Evolutionary conservation across 2,113 vertebrate species (phyloP).

Genomic region (Paedocypris sp.): DNA sequence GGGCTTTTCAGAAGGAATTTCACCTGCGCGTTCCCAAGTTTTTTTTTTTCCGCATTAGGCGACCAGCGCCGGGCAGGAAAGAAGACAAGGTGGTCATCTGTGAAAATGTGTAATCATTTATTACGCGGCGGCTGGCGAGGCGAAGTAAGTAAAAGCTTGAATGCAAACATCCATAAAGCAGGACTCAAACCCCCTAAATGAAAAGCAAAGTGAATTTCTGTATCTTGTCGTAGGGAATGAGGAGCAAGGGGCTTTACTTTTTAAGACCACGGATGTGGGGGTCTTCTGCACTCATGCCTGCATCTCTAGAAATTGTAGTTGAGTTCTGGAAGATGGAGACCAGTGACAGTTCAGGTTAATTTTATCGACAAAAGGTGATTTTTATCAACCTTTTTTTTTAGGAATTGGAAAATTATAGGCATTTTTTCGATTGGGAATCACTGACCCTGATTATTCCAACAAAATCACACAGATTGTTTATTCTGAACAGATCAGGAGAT

Average conservation of each 20-base stretch:
- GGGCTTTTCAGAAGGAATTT: conserved; percentile 77
- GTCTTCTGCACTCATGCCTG: conserved; percentile 75
- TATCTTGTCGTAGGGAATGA: conserved; percentile 80
- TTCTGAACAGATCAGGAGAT: too few relatives aligned
- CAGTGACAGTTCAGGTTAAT: too few relatives aligned
- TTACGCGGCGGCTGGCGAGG: conserved; percentile 61
- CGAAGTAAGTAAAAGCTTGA: conserved; percentile 77
- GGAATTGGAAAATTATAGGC: too few relatives aligned
- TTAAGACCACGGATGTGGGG: background rate
- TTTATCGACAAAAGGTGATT: too few relatives aligned
- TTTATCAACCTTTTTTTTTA: too few relatives aligned
- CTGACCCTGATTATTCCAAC: conserved; percentile 38
- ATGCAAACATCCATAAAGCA: conserved; percentile 75
- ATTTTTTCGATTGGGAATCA: background rate
- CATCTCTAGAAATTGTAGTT: too few relatives aligned
- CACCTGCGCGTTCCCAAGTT: conserved; percentile 57
- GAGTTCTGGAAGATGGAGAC: conserved; percentile 69
- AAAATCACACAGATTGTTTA: conserved; percentile 38
- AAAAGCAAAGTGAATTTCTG: conserved; percentile 84
- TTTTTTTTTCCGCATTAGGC: conserved; percentile 37
- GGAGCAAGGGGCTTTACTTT: conserved; percentile 74
- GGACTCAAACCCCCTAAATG: conserved; percentile 73
- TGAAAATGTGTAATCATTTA: conserved; percentile 94
- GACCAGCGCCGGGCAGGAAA: conserved; percentile 48
- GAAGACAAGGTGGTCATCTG: conserved; percentile 74